Percentiles rank a stretch among this genome's conserved stretches.
Evolutionary conservation across 2,113 vertebrate species (phyloP).

Genomic region (Leptosomus discolor): DNA sequence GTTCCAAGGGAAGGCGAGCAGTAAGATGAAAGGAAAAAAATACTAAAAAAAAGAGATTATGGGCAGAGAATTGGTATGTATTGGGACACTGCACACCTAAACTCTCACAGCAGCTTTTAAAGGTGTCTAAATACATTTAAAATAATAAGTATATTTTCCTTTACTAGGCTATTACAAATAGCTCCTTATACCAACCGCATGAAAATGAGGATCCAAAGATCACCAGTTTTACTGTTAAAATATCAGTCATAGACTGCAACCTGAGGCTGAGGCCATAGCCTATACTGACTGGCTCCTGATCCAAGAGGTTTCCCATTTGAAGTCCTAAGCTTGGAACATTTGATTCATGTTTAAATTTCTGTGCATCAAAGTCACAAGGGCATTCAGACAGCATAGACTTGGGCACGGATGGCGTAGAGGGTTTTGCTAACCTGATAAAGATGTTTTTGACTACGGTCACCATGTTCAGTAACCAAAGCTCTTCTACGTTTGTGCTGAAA

Average conservation of each 20-base stretch:
- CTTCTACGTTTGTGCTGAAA: rapidly evolving
- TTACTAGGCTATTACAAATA: background rate
- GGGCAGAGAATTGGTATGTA: background rate
- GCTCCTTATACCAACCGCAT: background rate
- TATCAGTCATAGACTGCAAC: background rate
- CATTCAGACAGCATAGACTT: background rate
- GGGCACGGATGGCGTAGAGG: background rate
- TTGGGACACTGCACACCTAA: background rate
- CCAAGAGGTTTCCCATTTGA: background rate
- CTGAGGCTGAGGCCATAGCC: background rate
- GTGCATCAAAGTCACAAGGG: background rate
- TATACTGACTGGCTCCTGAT: background rate
- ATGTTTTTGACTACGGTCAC: background rate
- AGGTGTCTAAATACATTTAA: background rate
- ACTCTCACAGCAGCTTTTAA: background rate
- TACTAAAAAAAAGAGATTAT: background rate
- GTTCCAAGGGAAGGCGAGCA: background rate
- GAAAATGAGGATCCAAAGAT: background rate
- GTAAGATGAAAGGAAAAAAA: background rate
- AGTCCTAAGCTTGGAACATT: background rate
- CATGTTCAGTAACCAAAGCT: background rate
- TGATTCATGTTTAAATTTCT: background rate
- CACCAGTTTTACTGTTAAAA: background rate
- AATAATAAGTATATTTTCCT: background rate
- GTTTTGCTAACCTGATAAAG: background rate